Evolutionary conservation across 2,888 invertebrate species (phyloP), one percentile per base, ranked within the genome.

Genomic region (Lasioglossum pauxillum): DNA sequence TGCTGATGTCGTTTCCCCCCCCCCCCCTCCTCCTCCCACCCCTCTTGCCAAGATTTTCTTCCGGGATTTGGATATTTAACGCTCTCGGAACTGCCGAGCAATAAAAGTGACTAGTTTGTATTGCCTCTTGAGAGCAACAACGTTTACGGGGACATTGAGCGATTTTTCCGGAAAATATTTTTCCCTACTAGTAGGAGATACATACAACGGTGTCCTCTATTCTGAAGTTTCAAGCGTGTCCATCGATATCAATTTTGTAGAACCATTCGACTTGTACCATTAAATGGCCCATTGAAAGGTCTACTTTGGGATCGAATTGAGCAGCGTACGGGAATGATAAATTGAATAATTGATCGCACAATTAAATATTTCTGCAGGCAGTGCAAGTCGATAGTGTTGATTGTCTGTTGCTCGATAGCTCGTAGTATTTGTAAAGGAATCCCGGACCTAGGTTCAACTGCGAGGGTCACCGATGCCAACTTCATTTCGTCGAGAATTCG

Each of bases 101-200:
- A 53, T 53, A 53, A n/a, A 53, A n/a, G n/a, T n/a, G 53, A n/a
- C 53, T n/a, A n/a, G 53, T 53, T 53, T n/a, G 53, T 53, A 53
- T 53, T n/a, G 53, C n/a, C 53, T 53, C n/a, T 53, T 2, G 53
- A 53, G n/a, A 53, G 10, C n/a, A 53, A 53, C 23, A 4, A 53
- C n/a, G 53, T 53, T 53, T 53, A 53, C n/a, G 23, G 10, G 23
- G 19, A 7, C 7, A 23, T 53, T 3, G 53, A 23, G 23, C 8
- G 53, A 53, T 53, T 53, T 23, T 53, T 53, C 53, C 10, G 53
- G 23, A 53, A 23, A 23, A 23, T 23, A 53, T 23, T 23, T 46
- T 16, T 16, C 46, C 46, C 16, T 44, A 16, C 5, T 5, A 46
- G 16, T 5, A 5, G 16, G 4, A 46, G 16, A 16, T 16, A 19